phyloP scores from a whole-genome alignment of 2,797 vertebrate species.

The Muscicapa striata region DNA sequence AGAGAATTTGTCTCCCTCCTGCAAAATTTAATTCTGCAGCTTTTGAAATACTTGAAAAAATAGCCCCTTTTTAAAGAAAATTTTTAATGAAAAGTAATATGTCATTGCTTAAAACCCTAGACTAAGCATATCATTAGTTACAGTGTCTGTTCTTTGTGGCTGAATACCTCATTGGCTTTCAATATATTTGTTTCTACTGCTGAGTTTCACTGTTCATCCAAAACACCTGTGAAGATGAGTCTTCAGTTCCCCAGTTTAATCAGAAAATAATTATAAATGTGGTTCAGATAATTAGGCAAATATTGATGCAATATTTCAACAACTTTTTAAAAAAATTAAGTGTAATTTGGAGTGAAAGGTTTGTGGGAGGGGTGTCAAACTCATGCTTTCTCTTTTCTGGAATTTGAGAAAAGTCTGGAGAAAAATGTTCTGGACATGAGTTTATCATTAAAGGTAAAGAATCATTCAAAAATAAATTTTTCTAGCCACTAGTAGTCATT shows the following conservation, averaged over 20 bases:
- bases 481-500: neutral
- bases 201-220: neutral
- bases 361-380: fast-evolving
- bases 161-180: neutral
- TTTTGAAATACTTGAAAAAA: constrained; percentile 21
- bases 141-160: neutral
- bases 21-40: neutral
- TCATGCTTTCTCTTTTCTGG: neutral
- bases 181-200: neutral
- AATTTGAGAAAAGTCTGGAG: neutral
- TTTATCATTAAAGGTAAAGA: neutral
- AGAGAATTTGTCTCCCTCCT: neutral
- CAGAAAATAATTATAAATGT: neutral
- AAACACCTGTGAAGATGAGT: neutral
- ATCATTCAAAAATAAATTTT: neutral
- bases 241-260: neutral
- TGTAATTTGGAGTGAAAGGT: neutral
- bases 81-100: neutral
- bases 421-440: neutral
- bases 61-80: neutral
- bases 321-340: neutral
- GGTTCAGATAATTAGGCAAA: neutral
- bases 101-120: neutral
- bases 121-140: neutral
- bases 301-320: neutral